Percentiles rank a stretch among this genome's conserved stretches.
phyloP scores from a whole-genome alignment of 2,113 vertebrate genomes.

The Pelusios castaneus region DNA sequence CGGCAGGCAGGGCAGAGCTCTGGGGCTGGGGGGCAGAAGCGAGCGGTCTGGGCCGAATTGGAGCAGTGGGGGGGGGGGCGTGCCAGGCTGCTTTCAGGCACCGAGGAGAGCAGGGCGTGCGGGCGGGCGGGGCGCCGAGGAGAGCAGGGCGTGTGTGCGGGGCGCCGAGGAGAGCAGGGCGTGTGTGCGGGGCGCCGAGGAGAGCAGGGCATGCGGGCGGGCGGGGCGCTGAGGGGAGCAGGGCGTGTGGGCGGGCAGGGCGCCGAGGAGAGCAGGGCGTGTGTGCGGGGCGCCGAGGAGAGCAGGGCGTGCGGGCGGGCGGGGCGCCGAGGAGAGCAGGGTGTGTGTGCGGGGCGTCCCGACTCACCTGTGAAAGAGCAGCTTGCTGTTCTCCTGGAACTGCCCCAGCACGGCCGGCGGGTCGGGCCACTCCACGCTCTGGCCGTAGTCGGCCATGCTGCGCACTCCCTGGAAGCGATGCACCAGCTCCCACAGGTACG shows the following conservation, averaged over 20 bases:
- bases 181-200: not conserved
- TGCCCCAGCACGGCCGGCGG: conserved; percentile 79
- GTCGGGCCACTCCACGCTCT: conserved; percentile 83
- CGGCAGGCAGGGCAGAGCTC: accelerated
- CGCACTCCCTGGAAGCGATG: conserved; percentile 81
- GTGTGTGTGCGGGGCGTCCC: conserved; percentile 28
- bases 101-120: not conserved
- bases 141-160: not conserved
- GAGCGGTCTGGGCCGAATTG: not conserved
- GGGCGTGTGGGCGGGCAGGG: not conserved
- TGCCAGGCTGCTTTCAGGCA: no score
- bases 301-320: not conserved
- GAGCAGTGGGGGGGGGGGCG: no score
- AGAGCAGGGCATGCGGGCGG: no score
- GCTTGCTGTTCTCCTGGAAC: conserved; percentile 85
- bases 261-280: not conserved
- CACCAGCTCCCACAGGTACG: conserved; percentile 87
- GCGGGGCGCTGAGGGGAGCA: not conserved
- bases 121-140: not conserved
- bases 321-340: not conserved
- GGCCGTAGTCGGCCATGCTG: conserved; percentile 84
- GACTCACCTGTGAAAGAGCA: conserved; percentile 84
- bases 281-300: not conserved
- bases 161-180: not conserved
- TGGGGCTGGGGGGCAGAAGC: not conserved